Base-by-base conservation (phyloP, 2,113 vertebrate genomes). In the Hyperopisus bebe region DNA sequence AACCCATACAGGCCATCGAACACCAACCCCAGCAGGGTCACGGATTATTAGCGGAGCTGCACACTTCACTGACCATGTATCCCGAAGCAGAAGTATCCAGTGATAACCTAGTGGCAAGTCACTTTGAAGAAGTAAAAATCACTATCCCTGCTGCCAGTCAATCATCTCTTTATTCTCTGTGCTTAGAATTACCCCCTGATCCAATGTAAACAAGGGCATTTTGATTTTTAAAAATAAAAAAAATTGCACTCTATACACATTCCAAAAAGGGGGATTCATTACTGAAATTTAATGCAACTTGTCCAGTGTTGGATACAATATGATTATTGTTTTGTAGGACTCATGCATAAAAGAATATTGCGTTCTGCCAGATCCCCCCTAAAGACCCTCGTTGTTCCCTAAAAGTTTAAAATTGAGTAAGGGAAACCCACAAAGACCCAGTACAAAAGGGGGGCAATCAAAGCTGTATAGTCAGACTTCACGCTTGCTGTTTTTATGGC, bases 281-380 rank as follows among this genome's bases (percentile, higher is more conserved):
- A 51, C 47, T n/a, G 85, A 86, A 53, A 86, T 86, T 86, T 24
- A 86, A 86, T 86, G 48, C 48, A 11, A 35, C 24, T 84, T 35
- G 17, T 53, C 27, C 27, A 53, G 85, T 53, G 9, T 53, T 27
- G n/a, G 11, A 15, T 9, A 86, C 46, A 86, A 51, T 50, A 31
- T 51, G 48, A 86, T 86, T 86, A 31, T 24, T 51, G 47, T 50
- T 53, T 86, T 86, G 44, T 39, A 86, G 51, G 48, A 50, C 85
- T 51, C 48, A 86, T 86, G 31, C 42, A 86, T 86, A 86, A 50
- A 86, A 35, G 85, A 31, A 24, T 50, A 86, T 86, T 86, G 48
- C 27, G 2, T 31, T 31, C 48, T 86, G 85, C 21, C n/a, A 50
- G 85, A 84, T 21, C 44, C 44, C 82, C 82, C n/a, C 48, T 10